A percentile compares a stretch with the other conserved stretches of the same genome.
Conservation (phyloP, 1,140 invertebrate species). For the Scaptomyza hsui region DNA sequence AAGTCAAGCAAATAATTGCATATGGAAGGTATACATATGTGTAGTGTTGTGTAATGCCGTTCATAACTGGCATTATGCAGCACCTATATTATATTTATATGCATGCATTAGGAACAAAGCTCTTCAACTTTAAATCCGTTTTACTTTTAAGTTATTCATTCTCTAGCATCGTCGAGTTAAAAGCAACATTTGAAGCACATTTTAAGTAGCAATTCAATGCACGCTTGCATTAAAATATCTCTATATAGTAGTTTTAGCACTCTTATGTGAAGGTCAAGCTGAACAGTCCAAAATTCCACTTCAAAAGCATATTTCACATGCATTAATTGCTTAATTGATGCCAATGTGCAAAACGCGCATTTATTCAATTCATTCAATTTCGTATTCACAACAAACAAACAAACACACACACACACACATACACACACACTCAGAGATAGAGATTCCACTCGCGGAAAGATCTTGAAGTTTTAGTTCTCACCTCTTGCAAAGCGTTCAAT, state of each 20-base stretch:
- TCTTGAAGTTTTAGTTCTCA: conserved; percentile 68
- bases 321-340: conserved; percentile 81
- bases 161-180: too few species aligned
- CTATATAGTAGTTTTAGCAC: conserved; percentile 2
- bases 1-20: conserved; percentile 7
- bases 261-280: conserved; percentile 6
- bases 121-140: too few species aligned
- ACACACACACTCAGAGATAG: background rate
- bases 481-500: conserved; percentile 65
- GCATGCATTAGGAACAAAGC: too few species aligned
- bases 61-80: too few species aligned
- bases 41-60: too few species aligned
- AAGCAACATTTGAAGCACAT: too few species aligned
- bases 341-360: conserved; percentile 59
- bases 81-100: background rate
- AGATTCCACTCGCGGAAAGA: conserved; percentile 20
- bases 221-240: background rate
- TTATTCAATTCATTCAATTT: conserved; percentile 76
- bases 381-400: conserved; percentile 42
- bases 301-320: conserved; percentile 41
- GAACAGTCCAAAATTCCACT: conserved; percentile 26
- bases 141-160: too few species aligned
- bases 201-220: too few species aligned
- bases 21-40: background rate
- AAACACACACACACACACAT: conserved; percentile 12